These are phyloP conservation scores for Lithophane leautieri DNA, from an alignment of 2,888 invertebrate species.

Conservation along the genomic window DNA sequence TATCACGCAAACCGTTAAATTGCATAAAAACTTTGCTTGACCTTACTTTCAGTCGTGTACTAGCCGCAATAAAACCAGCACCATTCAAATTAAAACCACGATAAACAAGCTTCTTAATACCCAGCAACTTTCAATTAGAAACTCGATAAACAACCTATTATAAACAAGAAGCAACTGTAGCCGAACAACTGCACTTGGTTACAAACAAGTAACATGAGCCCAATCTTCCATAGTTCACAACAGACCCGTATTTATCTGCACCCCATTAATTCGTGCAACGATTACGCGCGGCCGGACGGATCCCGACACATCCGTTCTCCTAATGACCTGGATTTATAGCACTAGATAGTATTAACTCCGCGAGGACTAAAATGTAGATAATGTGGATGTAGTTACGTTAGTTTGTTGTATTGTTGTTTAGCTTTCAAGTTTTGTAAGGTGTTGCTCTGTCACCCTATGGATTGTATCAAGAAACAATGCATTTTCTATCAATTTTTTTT, in stretches of 20 bases:
- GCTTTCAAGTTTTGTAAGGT: too few species aligned
- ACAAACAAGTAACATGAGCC: slow-evolving; percentile 21
- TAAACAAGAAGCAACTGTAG: not conserved
- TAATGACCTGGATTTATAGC: slow-evolving; percentile 72
- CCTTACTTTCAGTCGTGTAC: not conserved
- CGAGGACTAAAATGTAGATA: slow-evolving; percentile 37
- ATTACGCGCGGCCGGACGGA: slow-evolving; percentile 50
- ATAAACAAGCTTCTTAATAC: not conserved
- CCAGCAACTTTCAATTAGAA: slow-evolving; percentile 15
- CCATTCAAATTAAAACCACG: not conserved
- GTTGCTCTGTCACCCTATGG: too few species aligned
- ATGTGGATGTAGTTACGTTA: slow-evolving; percentile 19
- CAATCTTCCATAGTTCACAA: slow-evolving; percentile 41
- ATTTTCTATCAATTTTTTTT: too few species aligned
- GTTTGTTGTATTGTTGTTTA: too few species aligned
- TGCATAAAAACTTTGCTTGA: not conserved
- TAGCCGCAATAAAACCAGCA: not conserved
- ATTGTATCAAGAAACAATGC: too few species aligned
- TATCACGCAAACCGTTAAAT: not conserved
- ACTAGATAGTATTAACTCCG: slow-evolving; percentile 62
- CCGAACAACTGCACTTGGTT: slow-evolving; percentile 11
- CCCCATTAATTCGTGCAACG: slow-evolving; percentile 60
- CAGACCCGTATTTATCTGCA: slow-evolving; percentile 52
- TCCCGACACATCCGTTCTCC: slow-evolving; percentile 61
- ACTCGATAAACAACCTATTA: not conserved